phyloP scores from a whole-genome alignment of 37 sponge, comb jelly and placozoan genomes.

The Aphrocallistes beatrix region DNA sequence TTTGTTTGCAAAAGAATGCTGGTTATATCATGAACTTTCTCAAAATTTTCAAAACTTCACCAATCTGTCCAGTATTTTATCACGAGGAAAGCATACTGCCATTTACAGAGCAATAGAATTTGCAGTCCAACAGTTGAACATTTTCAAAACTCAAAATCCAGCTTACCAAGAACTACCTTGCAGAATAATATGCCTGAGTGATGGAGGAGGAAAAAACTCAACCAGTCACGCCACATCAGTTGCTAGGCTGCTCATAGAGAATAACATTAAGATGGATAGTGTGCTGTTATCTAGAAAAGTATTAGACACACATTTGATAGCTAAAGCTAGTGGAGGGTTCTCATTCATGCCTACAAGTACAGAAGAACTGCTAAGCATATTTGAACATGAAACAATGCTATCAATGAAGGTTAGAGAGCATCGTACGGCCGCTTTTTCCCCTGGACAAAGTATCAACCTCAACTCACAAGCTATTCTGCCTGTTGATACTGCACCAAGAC shows the following conservation, averaged over 20 bases:
- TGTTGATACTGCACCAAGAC: background rate
- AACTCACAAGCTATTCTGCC: background rate
- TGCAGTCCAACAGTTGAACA: background rate
- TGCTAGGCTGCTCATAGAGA: background rate
- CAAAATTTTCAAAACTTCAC: background rate
- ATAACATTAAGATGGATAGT: background rate
- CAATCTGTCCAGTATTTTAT: background rate
- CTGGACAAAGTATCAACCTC: background rate
- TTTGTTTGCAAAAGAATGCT: background rate
- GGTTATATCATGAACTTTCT: background rate
- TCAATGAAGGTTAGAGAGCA: background rate
- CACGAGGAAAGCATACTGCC: background rate
- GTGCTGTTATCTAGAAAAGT: background rate
- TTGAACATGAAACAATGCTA: background rate
- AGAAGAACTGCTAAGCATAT: background rate
- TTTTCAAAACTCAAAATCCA: background rate
- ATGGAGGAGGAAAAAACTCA: constrained; percentile 16
- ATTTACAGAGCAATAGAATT: background rate
- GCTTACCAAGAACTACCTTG: background rate
- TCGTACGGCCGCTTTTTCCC: background rate
- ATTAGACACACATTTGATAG: background rate
- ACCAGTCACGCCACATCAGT: background rate
- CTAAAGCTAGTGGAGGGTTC: background rate
- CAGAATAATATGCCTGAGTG: constrained; percentile 18
- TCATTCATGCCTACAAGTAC: background rate